phyloP scores from a whole-genome alignment of 2,888 invertebrate genomes.

The Apotomis turbidana region DNA sequence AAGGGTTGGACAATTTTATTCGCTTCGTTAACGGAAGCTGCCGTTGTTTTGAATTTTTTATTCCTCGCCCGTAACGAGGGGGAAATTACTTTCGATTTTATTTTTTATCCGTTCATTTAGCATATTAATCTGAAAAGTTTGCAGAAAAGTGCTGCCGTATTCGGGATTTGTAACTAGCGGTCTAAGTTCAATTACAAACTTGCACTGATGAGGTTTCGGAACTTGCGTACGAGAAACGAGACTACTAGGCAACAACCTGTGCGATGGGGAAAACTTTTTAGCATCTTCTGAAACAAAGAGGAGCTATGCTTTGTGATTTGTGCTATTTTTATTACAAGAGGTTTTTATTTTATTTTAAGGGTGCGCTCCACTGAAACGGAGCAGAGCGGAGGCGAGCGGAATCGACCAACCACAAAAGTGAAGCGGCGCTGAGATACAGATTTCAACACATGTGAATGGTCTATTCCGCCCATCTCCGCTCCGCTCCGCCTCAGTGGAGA shows the following conservation, averaged over 20 bases:
- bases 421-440: too few species aligned
- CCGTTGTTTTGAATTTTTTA: constrained; percentile 65
- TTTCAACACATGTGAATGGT: too few species aligned
- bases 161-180: constrained; percentile 34
- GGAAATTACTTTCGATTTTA: constrained; percentile 40
- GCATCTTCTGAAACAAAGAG: constrained; percentile 9
- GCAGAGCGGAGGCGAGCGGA: too few species aligned
- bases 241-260: constrained; percentile 25
- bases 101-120: constrained; percentile 29
- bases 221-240: constrained; percentile 32
- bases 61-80: constrained; percentile 46
- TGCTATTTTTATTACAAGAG: too few species aligned
- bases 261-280: constrained; percentile 19
- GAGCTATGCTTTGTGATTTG: not conserved
- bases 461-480: too few species aligned
- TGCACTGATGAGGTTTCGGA: constrained; percentile 40
- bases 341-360: too few species aligned
- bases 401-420: too few species aligned
- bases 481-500: too few species aligned
- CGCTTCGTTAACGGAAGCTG: constrained; percentile 72
- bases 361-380: too few species aligned
- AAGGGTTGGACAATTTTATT: constrained; percentile 75
- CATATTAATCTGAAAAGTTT: constrained; percentile 37
- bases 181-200: constrained; percentile 40
- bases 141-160: constrained; percentile 22